Conservation (phyloP, 2,797 vertebrate species). For the Octomys mimax region DNA sequence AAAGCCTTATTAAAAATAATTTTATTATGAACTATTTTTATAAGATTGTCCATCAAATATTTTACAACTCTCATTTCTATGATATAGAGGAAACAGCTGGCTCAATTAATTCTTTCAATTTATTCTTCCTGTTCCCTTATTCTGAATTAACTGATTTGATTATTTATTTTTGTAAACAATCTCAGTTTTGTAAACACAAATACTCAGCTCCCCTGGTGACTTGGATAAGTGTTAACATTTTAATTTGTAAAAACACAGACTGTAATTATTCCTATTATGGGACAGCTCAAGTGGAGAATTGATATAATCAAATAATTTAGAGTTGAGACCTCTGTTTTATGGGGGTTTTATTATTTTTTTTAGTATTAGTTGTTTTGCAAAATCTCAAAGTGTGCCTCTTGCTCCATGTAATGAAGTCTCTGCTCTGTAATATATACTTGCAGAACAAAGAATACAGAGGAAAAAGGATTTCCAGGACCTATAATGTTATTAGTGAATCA, state of each 20-base stretch:
- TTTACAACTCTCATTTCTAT: neutral
- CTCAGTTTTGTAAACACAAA: constrained; percentile 46
- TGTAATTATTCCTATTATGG: constrained; percentile 1
- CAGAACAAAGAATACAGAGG: neutral
- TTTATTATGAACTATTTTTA: neutral
- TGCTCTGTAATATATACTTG: fast-evolving
- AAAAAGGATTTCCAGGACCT: neutral
- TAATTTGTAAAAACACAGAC: constrained; percentile 42
- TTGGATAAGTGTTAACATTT: constrained; percentile 41
- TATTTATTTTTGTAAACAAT: constrained; percentile 11
- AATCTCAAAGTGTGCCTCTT: neutral
- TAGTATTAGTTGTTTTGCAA: neutral
- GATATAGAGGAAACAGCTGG: neutral
- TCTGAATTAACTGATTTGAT: constrained; percentile 24
- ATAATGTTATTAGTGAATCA: neutral
- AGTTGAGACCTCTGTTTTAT: neutral
- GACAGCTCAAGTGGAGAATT: neutral
- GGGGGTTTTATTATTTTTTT: neutral
- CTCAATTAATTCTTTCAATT: neutral
- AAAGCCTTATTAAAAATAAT: neutral
- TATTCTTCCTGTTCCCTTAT: neutral
- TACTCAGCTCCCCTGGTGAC: neutral
- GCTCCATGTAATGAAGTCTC: neutral
- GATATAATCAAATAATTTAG: neutral
- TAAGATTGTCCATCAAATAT: neutral